Conservation (phyloP, 2,797 vertebrate genomes). For the Fringilla coelebs region DNA sequence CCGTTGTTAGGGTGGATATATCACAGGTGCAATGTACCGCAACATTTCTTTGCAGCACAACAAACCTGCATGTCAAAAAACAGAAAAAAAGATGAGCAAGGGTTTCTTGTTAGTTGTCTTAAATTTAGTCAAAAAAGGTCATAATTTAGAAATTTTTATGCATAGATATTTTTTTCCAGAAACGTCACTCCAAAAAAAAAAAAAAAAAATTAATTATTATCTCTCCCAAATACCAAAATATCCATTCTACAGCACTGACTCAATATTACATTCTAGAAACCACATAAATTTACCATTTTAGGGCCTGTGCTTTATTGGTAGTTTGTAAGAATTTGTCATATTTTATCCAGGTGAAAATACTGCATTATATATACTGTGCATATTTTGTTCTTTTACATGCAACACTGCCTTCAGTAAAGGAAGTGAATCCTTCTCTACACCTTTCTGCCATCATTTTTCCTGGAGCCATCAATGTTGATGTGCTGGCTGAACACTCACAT, state of each 20-base stretch:
- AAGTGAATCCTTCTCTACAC: neutral
- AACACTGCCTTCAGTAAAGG: neutral
- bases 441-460: neutral
- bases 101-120: neutral
- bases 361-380: neutral
- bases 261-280: neutral
- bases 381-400: neutral
- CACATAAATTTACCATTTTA: neutral
- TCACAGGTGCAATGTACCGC: neutral
- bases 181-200: neutral
- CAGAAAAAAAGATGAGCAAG: neutral
- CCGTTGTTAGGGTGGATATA: neutral
- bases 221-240: neutral
- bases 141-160: neutral
- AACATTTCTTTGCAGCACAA: neutral
- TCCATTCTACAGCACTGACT: neutral
- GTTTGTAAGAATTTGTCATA: neutral
- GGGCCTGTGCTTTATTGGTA: neutral
- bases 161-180: neutral
- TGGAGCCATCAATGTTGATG: neutral
- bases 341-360: neutral
- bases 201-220: neutral
- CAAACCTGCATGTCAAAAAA: neutral
- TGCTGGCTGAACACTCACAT: neutral
- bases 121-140: neutral